phyloP scores from a whole-genome alignment of 2,797 vertebrate genomes.

The Anguilla anguilla region DNA sequence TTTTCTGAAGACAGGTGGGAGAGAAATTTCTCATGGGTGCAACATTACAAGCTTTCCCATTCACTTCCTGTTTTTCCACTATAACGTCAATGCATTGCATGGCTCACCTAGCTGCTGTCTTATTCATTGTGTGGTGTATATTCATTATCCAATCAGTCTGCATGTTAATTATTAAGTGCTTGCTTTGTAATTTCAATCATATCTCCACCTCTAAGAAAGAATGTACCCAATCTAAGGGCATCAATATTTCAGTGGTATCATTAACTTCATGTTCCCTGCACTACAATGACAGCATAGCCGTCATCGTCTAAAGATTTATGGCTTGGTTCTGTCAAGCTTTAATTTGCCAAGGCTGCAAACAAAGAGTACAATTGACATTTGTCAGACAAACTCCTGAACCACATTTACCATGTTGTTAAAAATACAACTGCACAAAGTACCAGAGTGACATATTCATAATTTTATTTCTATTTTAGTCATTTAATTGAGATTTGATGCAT shows the following conservation, averaged over 20 bases:
- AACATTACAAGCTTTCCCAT: neutral
- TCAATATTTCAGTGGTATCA: conserved; percentile 42
- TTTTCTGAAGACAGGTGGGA: neutral
- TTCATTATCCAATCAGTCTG: neutral
- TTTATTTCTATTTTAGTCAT: neutral
- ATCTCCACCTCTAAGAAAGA: conserved; percentile 14
- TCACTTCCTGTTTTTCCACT: neutral
- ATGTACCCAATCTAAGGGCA: conserved; percentile 16
- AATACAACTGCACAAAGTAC: neutral
- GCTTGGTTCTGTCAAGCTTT: neutral
- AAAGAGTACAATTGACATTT: neutral
- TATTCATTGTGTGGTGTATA: neutral
- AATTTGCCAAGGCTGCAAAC: neutral
- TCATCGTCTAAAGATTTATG: neutral
- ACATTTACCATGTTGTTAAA: neutral
- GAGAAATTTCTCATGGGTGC: neutral
- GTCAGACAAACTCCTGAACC: neutral
- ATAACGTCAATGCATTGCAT: neutral
- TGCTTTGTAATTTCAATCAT: conserved; percentile 8
- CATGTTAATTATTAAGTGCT: conserved; percentile 30
- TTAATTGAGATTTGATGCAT: neutral
- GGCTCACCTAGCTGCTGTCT: neutral
- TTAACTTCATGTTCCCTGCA: neutral
- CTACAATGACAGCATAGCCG: neutral
- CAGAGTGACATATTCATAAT: neutral